Percentiles rank a stretch among this genome's conserved stretches.
phyloP scores from a whole-genome alignment of 2,888 invertebrate genomes.

The Trichogramma evanescens region DNA sequence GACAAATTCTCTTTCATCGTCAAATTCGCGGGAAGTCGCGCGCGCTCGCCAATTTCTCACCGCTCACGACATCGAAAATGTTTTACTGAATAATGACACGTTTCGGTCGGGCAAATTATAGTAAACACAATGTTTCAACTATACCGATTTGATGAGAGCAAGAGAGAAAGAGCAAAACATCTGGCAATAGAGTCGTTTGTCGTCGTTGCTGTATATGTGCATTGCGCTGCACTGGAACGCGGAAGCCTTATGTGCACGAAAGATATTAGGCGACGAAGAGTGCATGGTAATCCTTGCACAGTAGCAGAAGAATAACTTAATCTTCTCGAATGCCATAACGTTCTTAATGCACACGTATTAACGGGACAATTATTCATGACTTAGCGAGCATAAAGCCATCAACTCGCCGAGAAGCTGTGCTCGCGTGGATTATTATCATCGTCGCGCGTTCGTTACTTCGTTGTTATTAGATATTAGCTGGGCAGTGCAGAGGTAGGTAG shows the following conservation, averaged over 20 bases:
- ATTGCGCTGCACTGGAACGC: background rate
- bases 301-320: background rate
- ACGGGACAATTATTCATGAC: constrained; percentile 15
- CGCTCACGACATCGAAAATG: too few species aligned
- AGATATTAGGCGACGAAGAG: constrained; percentile 9
- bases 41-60: too few species aligned
- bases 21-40: too few species aligned
- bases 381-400: constrained; percentile 10
- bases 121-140: too few species aligned
- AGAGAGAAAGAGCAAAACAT: background rate
- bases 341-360: constrained; percentile 7
- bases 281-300: constrained; percentile 1
- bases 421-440: too few species aligned
- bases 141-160: background rate
- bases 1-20: too few species aligned
- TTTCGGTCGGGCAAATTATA: too few species aligned
- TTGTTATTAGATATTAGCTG: too few species aligned
- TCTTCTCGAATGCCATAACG: background rate
- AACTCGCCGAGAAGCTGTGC: background rate
- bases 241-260: background rate
- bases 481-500: too few species aligned
- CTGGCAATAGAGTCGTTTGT: too few species aligned
- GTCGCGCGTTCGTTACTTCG: too few species aligned
- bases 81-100: too few species aligned
- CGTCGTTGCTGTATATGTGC: background rate